Evolutionary conservation across 2,797 vertebrate species (phyloP), one percentile per base, ranked within the genome.

Genomic region (Acrossocheilus fasciatus): DNA sequence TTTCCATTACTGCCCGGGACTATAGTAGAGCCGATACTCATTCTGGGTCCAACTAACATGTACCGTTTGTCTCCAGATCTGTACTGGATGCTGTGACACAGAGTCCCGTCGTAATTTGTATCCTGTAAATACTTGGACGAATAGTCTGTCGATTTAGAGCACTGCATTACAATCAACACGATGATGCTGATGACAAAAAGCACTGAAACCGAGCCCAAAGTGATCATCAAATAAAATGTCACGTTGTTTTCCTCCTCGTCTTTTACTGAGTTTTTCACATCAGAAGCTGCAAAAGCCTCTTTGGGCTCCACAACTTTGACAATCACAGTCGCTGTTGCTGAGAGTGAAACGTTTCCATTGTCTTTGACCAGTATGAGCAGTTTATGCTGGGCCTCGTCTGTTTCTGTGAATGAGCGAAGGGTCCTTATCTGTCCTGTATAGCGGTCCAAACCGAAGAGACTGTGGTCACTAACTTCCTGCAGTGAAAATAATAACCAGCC

Each of bases 11-110:
- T 94, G 0, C 93, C 92, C 0, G 92, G 87, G 0, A 87, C 91
- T 12, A 92, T 87, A 59, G 91, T 91, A 81, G 93, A 94, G 54
- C 91, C 92, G 47, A 92, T 90, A 89, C 93, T 94, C 92, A 92
- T 93, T 72, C 92, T 92, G 82, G 93, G 93, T 91, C 92, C 92
- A 86, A 94, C 93, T 83, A 93, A 30, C 92, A 93, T 93, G 93
- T 93, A 94, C 0, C 91, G 91, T 83, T 93, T 94, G 69, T 93
- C 93, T 89, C 92, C 93, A 54, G 93, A 91, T 90, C 91, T 90
- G 89, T 93, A 93, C 89, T 93, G 92, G 84, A 26, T 26, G 26
- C 26, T 26, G 26, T 26, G 26, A 26, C 26, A 26, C 26, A 26
- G 26, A 26, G 26, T 26, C 26, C 26, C 26, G 26, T 26, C 26